phyloP scores from a whole-genome alignment of 2,888 invertebrate genomes.

The Trichogramma dendrolimi region DNA sequence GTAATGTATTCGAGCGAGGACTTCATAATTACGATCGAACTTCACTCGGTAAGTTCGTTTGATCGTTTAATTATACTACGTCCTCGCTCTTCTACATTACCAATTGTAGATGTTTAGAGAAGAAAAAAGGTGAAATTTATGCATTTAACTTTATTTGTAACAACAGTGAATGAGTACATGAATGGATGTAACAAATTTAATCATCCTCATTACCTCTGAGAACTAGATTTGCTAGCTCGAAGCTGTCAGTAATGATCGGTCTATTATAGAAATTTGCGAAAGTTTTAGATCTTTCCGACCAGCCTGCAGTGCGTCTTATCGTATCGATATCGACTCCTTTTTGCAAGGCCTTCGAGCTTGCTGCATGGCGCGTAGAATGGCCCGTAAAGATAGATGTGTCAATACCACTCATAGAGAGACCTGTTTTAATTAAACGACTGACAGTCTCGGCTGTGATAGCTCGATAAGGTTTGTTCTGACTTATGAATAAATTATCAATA shows the following conservation, averaged over 20 bases:
- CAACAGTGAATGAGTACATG: too few relatives aligned
- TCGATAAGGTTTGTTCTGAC: not conserved
- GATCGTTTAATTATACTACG: too few relatives aligned
- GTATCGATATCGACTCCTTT: conserved; percentile 1
- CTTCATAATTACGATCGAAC: too few relatives aligned
- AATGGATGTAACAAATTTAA: too few relatives aligned
- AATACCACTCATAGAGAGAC: not conserved
- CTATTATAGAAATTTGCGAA: conserved; percentile 1
- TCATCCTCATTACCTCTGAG: too few relatives aligned
- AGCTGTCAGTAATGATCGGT: not conserved
- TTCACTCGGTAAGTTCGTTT: too few relatives aligned
- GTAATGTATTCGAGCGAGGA: too few relatives aligned
- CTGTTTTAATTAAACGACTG: not conserved
- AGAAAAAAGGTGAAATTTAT: too few relatives aligned
- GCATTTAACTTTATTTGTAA: too few relatives aligned
- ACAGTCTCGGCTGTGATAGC: not conserved
- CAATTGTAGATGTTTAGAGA: too few relatives aligned
- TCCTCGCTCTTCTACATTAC: too few relatives aligned
- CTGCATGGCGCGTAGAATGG: conserved; percentile 6
- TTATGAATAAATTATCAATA: conserved; percentile 6
- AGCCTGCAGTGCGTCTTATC: conserved; percentile 1
- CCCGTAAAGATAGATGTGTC: conserved; percentile 1
- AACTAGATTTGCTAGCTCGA: conserved; percentile 6
- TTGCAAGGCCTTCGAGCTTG: not conserved
- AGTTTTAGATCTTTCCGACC: conserved; percentile 5